Conservation (phyloP, 2,113 vertebrate genomes). For the Candoia aspera region DNA sequence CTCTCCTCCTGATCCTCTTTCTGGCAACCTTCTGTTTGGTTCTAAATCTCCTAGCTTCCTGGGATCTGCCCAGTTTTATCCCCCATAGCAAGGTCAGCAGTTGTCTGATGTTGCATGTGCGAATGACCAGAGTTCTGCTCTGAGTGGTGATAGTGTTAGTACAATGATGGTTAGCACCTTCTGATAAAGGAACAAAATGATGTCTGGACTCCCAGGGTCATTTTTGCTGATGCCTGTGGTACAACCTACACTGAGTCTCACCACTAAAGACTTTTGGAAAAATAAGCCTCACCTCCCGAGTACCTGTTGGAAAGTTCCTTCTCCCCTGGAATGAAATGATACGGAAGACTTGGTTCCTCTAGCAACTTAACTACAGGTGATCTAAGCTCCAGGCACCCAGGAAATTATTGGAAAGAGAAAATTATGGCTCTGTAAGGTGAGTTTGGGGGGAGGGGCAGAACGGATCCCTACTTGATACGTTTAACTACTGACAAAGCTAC, state of each 20-base stretch:
- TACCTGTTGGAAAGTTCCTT: neutral
- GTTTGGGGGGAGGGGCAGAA: neutral
- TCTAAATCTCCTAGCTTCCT: neutral
- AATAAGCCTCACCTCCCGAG: too few relatives aligned
- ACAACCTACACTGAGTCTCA: neutral
- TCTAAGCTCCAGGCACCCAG: neutral
- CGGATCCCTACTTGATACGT: neutral
- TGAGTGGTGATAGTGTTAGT: neutral
- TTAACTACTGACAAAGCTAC: neutral
- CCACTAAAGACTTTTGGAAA: neutral
- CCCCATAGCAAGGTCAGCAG: neutral
- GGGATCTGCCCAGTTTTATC: neutral
- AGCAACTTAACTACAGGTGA: neutral
- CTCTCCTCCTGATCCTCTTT: neutral
- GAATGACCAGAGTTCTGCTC: too few relatives aligned
- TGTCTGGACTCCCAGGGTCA: too few relatives aligned
- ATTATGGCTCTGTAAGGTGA: neutral
- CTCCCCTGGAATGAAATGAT: neutral
- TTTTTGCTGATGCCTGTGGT: neutral
- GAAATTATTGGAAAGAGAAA: neutral
- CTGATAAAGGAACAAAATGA: too few relatives aligned
- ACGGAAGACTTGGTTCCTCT: neutral
- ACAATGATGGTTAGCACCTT: neutral
- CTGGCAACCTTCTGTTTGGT: neutral
- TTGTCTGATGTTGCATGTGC: neutral